Evolutionary conservation across 2,888 invertebrate species (phyloP).

Genomic region (Ptychoptera contaminata): DNA sequence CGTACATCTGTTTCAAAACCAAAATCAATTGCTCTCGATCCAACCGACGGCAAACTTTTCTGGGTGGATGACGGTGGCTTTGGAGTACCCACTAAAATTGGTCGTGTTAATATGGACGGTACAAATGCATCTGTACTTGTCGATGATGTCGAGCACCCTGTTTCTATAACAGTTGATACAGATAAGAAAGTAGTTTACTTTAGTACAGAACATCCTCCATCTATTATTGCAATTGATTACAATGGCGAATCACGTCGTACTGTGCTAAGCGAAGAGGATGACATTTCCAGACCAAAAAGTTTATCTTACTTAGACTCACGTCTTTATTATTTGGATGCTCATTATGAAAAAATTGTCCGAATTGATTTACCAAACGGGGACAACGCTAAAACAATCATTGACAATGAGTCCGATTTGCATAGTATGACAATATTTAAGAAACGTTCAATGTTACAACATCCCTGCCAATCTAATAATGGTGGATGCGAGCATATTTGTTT

Average conservation of each 20-base stretch:
- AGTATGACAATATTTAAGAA: constrained; percentile 81
- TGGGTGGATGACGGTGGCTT: constrained; percentile 94
- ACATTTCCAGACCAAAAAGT: constrained; percentile 63
- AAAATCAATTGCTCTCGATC: constrained; percentile 75
- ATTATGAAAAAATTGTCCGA: constrained; percentile 75
- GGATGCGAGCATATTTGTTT: constrained; percentile 92
- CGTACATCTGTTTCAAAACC: constrained; percentile 76
- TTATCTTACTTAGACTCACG: constrained; percentile 67
- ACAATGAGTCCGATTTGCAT: constrained; percentile 77
- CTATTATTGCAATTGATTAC: constrained; percentile 52
- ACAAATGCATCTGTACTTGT: constrained; percentile 56
- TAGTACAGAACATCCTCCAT: constrained; percentile 61
- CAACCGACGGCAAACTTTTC: constrained; percentile 82
- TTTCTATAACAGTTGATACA: constrained; percentile 72
- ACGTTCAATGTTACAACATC: constrained; percentile 64
- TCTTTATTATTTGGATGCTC: constrained; percentile 75
- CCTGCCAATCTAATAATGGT: constrained; percentile 73
- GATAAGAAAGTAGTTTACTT: constrained; percentile 76
- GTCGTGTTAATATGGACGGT: constrained; percentile 88
- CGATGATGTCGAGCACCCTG: constrained; percentile 54
- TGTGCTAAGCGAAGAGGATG: constrained; percentile 50
- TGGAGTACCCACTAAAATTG: constrained; percentile 78
- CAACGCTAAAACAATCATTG: constrained; percentile 56
- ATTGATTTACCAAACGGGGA: constrained; percentile 68
- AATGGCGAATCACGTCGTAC: constrained; percentile 53